phyloP scores from a whole-genome alignment of 64 coral and sea anemone genomes.

The Stichodactyla helianthus region DNA sequence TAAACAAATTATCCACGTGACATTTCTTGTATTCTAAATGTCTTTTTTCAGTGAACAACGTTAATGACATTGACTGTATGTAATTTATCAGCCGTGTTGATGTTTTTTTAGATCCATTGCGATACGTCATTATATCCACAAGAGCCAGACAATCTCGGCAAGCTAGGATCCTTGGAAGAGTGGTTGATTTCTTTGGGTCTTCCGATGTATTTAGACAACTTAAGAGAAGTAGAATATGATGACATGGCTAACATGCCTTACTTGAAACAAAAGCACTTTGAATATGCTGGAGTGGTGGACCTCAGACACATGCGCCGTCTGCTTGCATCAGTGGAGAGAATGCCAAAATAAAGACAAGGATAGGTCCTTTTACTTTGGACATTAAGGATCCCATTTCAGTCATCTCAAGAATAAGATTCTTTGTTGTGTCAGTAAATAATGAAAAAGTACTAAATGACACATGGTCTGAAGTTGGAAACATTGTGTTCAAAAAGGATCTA shows the following conservation, averaged over 20 bases:
- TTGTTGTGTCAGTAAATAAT: neutral
- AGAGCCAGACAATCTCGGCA: constrained; percentile 33
- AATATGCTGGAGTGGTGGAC: constrained; percentile 77
- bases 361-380: neutral
- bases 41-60: neutral
- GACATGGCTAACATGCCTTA: constrained; percentile 73
- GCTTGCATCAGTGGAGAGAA: constrained; percentile 59
- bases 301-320: constrained; percentile 79
- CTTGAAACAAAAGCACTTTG: constrained; percentile 72
- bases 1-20: no score
- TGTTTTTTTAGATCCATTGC: neutral
- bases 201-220: constrained; percentile 79
- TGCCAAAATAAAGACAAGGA: constrained; percentile 24
- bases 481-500: neutral
- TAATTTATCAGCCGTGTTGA: no score
- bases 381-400: neutral
- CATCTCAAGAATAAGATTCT: neutral
- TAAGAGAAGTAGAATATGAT: constrained; percentile 81
- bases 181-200: constrained; percentile 85
- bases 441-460: neutral
- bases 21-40: no score
- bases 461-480: neutral
- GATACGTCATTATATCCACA: neutral
- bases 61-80: neutral
- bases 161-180: constrained; percentile 55